Conservation (phyloP, 2,888 invertebrate species). For the Leistus spinibarbis region DNA sequence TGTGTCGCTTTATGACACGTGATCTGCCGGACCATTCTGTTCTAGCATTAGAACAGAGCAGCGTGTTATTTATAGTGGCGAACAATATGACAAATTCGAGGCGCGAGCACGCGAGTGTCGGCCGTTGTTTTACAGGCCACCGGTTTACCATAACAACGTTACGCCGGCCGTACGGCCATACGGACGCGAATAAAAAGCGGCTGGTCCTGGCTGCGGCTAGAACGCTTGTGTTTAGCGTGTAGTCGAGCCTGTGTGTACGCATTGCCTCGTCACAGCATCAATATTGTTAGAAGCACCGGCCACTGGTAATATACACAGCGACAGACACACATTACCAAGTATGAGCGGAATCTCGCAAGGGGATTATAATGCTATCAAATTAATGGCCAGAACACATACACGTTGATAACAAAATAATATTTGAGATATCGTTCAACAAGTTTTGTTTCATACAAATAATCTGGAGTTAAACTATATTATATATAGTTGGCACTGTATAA, state of each 20-base stretch:
- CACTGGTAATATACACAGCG: not conserved
- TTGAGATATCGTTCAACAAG: no score
- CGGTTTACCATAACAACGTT: slow-evolving; percentile 7
- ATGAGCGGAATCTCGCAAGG: not conserved
- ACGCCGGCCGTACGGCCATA: no score
- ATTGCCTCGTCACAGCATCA: not conserved
- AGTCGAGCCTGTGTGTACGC: not conserved
- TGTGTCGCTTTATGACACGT: slow-evolving; percentile 3
- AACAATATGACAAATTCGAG: slow-evolving; percentile 18
- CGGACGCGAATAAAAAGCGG: not conserved
- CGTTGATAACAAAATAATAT: no score
- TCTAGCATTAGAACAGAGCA: not conserved
- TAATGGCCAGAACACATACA: no score
- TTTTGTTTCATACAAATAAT: no score
- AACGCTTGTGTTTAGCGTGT: not conserved
- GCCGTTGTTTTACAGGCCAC: slow-evolving; percentile 19
- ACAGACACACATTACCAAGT: not conserved
- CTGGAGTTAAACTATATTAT: no score
- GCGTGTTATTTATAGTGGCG: slow-evolving; percentile 6
- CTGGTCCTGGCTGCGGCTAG: no score
- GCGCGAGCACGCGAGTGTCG: not conserved
- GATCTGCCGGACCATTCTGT: not conserved
- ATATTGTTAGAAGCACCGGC: slow-evolving; percentile 1
- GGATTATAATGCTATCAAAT: not conserved
- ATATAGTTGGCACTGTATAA: no score